Evolutionary conservation across 2,888 invertebrate species (phyloP).

Genomic region (Brachypterus glaber): DNA sequence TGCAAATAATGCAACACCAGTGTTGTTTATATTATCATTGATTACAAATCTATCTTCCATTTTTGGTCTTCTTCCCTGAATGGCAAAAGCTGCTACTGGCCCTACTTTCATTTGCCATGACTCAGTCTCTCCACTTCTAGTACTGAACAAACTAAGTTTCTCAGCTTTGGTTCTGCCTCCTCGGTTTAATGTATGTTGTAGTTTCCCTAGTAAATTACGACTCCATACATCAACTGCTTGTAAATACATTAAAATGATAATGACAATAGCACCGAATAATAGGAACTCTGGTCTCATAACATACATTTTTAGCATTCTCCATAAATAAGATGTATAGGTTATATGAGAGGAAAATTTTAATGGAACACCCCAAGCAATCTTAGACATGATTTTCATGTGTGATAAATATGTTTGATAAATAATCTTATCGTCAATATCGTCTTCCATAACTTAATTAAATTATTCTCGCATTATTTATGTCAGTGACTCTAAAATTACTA

Average conservation of each 20-base stretch:
- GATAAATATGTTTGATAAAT: slow-evolving; percentile 80
- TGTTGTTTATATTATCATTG: slow-evolving; percentile 74
- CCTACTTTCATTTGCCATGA: slow-evolving; percentile 71
- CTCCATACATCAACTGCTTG: slow-evolving; percentile 80
- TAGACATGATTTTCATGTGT: slow-evolving; percentile 76
- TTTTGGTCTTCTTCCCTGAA: slow-evolving; percentile 79
- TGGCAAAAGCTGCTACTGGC: slow-evolving; percentile 76
- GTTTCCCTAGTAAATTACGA: slow-evolving; percentile 53
- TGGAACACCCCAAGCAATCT: slow-evolving; percentile 68
- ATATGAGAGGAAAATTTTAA: slow-evolving; percentile 49
- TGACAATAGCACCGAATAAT: slow-evolving; percentile 58
- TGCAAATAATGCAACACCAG: slow-evolving; percentile 80
- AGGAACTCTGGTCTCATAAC: slow-evolving; percentile 72
- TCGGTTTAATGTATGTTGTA: slow-evolving; percentile 57
- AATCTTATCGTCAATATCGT: slow-evolving; percentile 83
- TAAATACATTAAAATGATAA: slow-evolving; percentile 68
- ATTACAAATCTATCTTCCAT: slow-evolving; percentile 95
- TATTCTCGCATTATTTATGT: slow-evolving; percentile 17
- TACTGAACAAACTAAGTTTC: slow-evolving; percentile 47
- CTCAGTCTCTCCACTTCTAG: slow-evolving; percentile 44
- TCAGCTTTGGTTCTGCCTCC: slow-evolving; percentile 47
- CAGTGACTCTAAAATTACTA: slow-evolving; percentile 16
- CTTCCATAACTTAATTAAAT: slow-evolving; percentile 57
- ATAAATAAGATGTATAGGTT: slow-evolving; percentile 63
- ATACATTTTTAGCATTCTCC: slow-evolving; percentile 70